A percentile compares a stretch with the other conserved stretches of the same genome.
Evolutionary conservation across 1,140 invertebrate species (phyloP).

Genomic region (Caenorhabditis latens): DNA sequence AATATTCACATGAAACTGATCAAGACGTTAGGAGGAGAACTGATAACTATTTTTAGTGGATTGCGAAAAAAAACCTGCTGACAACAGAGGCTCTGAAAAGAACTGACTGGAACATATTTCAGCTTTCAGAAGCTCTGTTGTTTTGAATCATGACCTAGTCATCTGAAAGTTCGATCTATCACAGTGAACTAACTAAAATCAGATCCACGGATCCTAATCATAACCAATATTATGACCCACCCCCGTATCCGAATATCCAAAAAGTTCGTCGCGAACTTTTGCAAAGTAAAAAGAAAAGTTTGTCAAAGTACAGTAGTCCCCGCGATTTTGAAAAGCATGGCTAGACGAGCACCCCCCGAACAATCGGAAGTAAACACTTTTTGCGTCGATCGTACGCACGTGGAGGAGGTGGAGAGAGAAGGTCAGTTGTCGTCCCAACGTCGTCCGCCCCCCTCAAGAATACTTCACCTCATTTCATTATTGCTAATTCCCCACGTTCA

Average conservation of each 20-base stretch:
- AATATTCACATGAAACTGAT: not conserved
- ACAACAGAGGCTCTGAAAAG: no score
- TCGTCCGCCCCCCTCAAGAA: conserved; percentile 29
- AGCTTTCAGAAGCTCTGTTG: no score
- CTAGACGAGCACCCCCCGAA: conserved; percentile 29
- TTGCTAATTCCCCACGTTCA: conserved; percentile 23
- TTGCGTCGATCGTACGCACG: not conserved
- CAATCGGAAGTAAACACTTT: conserved; percentile 44
- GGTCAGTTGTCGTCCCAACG: not conserved
- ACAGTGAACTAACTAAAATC: no score
- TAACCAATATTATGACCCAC: not conserved
- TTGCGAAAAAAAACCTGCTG: no score
- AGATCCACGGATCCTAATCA: not conserved
- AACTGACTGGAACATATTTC: no score
- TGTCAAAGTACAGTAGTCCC: conserved; percentile 35
- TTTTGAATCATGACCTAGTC: no score
- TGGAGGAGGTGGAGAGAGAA: not conserved
- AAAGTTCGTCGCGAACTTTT: conserved; percentile 29
- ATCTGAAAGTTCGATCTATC: no score
- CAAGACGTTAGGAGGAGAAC: no score
- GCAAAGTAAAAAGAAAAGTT: not conserved
- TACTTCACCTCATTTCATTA: conserved; percentile 50
- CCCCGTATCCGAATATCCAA: not conserved
- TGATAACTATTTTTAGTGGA: no score
- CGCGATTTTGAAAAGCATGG: conserved; percentile 45